phyloP scores from a whole-genome alignment of 2,113 vertebrate genomes.

The Dipodomys ordii region DNA sequence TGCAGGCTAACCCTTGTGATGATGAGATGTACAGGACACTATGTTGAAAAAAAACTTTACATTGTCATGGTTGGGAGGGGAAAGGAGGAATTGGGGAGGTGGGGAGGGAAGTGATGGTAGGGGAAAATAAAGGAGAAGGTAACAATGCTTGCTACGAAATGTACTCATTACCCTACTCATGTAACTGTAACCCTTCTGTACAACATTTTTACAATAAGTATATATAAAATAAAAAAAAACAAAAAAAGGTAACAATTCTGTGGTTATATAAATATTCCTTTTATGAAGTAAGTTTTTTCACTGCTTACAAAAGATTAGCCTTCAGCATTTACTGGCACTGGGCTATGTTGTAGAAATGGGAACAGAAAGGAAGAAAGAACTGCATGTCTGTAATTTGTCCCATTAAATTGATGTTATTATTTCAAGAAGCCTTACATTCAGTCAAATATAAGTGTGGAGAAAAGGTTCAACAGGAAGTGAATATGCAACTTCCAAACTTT shows the following conservation, averaged over 20 bases:
- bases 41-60: too few relatives aligned
- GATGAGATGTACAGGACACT: too few relatives aligned
- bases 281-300: not conserved
- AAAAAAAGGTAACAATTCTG: not conserved
- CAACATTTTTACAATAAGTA: too few relatives aligned
- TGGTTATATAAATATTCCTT: not conserved
- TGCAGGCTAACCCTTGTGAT: too few relatives aligned
- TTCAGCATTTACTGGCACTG: not conserved
- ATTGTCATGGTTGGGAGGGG: too few relatives aligned
- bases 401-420: not conserved
- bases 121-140: too few relatives aligned
- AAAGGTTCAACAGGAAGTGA: constrained; percentile 13
- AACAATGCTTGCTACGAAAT: too few relatives aligned
- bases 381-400: not conserved
- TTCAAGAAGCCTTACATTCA: not conserved
- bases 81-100: too few relatives aligned
- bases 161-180: too few relatives aligned
- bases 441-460: not conserved
- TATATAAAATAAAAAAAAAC: too few relatives aligned
- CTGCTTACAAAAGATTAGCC: constrained; percentile 20
- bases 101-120: too few relatives aligned
- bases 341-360: not conserved
- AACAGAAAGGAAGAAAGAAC: not conserved
- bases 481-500: not conserved
- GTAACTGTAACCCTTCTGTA: too few relatives aligned